Conservation (phyloP, 2,113 vertebrate genomes). For the Indicator maculatus region DNA sequence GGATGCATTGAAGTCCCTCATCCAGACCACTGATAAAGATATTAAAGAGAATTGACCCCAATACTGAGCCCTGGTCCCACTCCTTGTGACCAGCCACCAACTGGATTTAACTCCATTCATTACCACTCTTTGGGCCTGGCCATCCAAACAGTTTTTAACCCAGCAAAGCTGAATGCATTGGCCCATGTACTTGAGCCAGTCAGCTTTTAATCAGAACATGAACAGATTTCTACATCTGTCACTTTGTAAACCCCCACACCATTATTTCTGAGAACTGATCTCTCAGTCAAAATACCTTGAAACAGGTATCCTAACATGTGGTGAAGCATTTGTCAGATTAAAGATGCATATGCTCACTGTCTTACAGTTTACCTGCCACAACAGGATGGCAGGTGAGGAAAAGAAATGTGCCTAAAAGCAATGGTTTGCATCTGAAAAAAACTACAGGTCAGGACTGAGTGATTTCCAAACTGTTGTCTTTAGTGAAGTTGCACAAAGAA, state of each 20-base stretch:
- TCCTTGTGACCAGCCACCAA: no score
- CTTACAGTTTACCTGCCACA: neutral
- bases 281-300: conserved; percentile 32
- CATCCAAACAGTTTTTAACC: no score
- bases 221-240: neutral
- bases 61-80: no score
- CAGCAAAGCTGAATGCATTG: no score
- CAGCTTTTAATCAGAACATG: neutral
- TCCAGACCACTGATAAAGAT: no score
- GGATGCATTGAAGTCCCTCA: no score
- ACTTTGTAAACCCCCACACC: neutral
- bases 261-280: conserved; percentile 21
- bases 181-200: neutral
- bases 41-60: no score
- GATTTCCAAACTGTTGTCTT: neutral
- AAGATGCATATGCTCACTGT: conserved; percentile 1
- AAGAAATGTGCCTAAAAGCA: neutral
- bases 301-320: conserved; percentile 15
- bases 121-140: no score
- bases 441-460: neutral
- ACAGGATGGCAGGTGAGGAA: neutral
- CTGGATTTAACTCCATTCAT: no score
- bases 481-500: neutral
- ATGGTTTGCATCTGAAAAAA: neutral
- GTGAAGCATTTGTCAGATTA: neutral